A percentile compares a stretch with the other conserved stretches of the same genome.
Evolutionary conservation across 1,140 invertebrate genomes (phyloP).

Genomic region (Agrilus planipennis): DNA sequence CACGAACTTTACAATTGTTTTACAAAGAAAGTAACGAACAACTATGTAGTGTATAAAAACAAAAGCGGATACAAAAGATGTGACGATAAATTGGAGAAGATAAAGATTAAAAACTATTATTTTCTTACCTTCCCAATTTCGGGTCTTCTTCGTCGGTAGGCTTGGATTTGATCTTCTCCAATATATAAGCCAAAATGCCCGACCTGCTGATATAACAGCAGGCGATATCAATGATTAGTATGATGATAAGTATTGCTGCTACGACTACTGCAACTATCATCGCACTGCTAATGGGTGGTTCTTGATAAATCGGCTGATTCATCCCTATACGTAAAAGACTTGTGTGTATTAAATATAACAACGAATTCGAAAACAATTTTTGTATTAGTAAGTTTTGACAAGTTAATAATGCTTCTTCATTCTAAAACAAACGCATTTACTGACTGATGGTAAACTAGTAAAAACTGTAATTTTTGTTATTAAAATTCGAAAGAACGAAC

Average conservation of each 20-base stretch:
- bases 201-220: conserved; percentile 57
- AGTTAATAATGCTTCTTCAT: too few species aligned
- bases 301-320: conserved; percentile 41
- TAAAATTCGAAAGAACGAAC: too few species aligned
- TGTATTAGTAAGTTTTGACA: too few species aligned
- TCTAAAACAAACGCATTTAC: too few species aligned
- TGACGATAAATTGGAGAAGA: too few species aligned
- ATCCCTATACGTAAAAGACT: conserved; percentile 40
- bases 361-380: too few species aligned
- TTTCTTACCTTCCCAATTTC: conserved; percentile 63
- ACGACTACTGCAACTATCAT: conserved; percentile 69
- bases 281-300: conserved; percentile 54
- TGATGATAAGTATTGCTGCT: conserved; percentile 55
- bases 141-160: conserved; percentile 64
- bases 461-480: too few species aligned
- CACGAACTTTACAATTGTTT: too few species aligned
- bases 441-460: too few species aligned
- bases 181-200: conserved; percentile 61
- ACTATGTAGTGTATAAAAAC: background rate
- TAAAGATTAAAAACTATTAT: background rate
- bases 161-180: conserved; percentile 47
- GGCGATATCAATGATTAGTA: conserved; percentile 65
- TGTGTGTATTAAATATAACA: too few species aligned
- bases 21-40: too few species aligned
- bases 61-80: too few species aligned